Percentiles rank a stretch among this genome's conserved stretches.
phyloP scores from a whole-genome alignment of 2,113 vertebrate species.

The Otis tarda region DNA sequence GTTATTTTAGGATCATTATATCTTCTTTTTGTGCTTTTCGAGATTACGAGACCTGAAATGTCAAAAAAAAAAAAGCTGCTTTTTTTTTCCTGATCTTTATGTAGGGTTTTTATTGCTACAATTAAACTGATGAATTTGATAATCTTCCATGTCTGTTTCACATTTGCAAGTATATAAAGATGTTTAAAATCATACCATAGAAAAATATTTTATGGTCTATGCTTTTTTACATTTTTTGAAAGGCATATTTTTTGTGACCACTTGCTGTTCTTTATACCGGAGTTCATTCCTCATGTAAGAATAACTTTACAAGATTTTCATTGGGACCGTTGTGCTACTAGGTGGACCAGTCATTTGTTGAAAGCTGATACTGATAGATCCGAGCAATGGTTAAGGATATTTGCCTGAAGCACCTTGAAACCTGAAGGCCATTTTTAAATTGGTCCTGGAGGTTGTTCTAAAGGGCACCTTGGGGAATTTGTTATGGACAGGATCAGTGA shows the following conservation, averaged over 20 bases:
- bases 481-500: not conserved
- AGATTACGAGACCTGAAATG: not conserved
- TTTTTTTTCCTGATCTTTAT: not conserved
- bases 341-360: not conserved
- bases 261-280: not conserved
- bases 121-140: not conserved
- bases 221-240: not conserved
- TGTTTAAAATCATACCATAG: not conserved
- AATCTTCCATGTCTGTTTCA: not conserved
- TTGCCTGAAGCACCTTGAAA: not conserved
- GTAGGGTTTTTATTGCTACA: not conserved
- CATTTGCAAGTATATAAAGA: not conserved
- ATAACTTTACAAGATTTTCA: not conserved
- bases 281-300: fast-evolving
- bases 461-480: not conserved
- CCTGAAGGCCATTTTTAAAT: not conserved
- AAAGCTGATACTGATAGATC: not conserved
- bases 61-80: not conserved
- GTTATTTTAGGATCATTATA: constrained; percentile 21
- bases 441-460: not conserved
- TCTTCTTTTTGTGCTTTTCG: not conserved
- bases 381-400: not conserved
- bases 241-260: not conserved
- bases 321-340: not conserved
- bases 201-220: not conserved